Evolutionary conservation across 1,140 invertebrate genomes (phyloP), one percentile per base, ranked within the genome.

Genomic region (Subanguina moxae): DNA sequence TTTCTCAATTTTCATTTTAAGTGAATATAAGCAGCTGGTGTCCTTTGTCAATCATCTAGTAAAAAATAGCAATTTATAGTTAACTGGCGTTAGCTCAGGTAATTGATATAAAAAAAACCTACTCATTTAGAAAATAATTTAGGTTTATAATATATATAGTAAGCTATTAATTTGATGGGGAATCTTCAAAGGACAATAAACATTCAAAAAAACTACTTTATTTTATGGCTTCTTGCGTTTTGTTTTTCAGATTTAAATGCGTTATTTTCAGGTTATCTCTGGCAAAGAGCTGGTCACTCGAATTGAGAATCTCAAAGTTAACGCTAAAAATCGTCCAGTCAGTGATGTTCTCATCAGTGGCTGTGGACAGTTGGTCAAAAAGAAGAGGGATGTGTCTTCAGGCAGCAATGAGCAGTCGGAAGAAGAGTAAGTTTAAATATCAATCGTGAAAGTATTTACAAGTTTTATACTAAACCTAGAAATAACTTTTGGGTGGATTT

Each of bases 291-390:
- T 74, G 27, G 48, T 66, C 23, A 56, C 25, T 38, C 23, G 43
- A 48, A 73, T 73, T 56, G 71, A 75, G 30, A 73, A 74, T 63
- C 71, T 73, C 23, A 62, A 75, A 58, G 71, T 73, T 1, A 70
- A 75, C 43, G 27, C 56, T 28, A 73, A 73, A 32, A 61, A 57
- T 13, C 74, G 71, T n/a, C 71, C 71, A 11, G 21, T 67, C 11
- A 52, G 56, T 5, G 71, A 73, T 63, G 71, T 74, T n/a, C 52
- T 75, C 23, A 74, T 74, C n/a, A 59, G 57, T 9, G 58, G 62
- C 19, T 68, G 72, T 52, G 72, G 72, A 17, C 57, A 76, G n/a
- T 25, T 73, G 62, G 30, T 70, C 15, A 43, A 56, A n/a, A 70
- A 70, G 58, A 32, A 30, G 43, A 19, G 38, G 17, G 13, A 70